Conservation (phyloP, 2,797 vertebrate species). For the Ispidina lecontei region DNA sequence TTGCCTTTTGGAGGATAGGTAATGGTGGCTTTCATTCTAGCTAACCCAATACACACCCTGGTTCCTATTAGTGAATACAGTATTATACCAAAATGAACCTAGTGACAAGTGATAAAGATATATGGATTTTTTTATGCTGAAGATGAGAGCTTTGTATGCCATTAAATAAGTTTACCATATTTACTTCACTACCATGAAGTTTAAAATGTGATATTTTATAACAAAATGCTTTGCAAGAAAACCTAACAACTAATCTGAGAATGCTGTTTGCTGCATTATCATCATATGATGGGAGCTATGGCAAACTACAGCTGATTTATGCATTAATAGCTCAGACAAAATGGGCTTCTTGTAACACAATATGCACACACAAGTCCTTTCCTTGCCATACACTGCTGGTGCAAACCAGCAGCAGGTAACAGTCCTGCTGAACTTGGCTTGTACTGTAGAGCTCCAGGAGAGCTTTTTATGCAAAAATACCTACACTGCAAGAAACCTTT, state of each 20-base stretch:
- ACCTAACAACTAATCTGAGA: not conserved
- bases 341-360: not conserved
- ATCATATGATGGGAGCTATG: not conserved
- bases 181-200: not conserved
- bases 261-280: not conserved
- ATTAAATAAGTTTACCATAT: not conserved
- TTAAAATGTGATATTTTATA: not conserved
- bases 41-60: not conserved
- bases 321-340: not conserved
- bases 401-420: not conserved
- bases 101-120: not conserved
- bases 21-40: not conserved
- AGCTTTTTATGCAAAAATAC: not conserved
- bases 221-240: not conserved
- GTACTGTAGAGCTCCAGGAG: not conserved
- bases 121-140: not conserved
- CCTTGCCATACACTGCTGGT: not conserved
- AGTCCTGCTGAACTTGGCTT: not conserved
- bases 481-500: not conserved
- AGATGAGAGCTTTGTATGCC: not conserved
- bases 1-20: not conserved
- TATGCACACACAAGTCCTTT: fast-evolving
- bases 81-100: not conserved
- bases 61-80: not conserved
- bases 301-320: not conserved